Evolutionary conservation across 2,113 vertebrate genomes (phyloP), one percentile per base, ranked within the genome.

Genomic region (Patagioenas fasciata): DNA sequence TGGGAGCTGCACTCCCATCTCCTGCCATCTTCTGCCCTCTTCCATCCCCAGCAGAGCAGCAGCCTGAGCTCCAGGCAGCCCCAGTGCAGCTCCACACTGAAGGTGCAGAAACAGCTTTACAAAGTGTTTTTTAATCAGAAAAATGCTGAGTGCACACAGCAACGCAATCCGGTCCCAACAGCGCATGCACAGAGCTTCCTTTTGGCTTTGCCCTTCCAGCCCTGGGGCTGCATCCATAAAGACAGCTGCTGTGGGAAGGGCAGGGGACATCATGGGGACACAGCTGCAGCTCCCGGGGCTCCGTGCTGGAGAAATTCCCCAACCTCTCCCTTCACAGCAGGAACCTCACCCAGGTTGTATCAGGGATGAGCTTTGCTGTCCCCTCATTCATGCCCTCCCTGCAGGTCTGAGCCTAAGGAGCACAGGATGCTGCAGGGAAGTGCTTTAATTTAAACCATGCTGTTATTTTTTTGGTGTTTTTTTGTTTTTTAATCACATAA

Each of bases 401-500:
- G 0, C 64, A 20, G 70, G 18, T 26, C 78, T 5, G 11, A 69
- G 71, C 69, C 70, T 10, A 65, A 21, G 81, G 6, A 74, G 21
- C 3, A 2, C 32, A 40, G 34, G 84, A 79, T 32, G 91, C 88
- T 57, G 58, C 80, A 64, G 92, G 85, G 69, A 91, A 84, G 16
- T 9, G 58, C 56, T 93, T 78, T 80, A 89, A 94, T 50, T 58
- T 54, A 64, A 93, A 78, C 79, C 89, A 88, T 3, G 20, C 81
- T 24, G 29, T 84, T 75, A 36, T 36, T 89, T 74, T 2, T 12
- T 23, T 32, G 20, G 25, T 69, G 12, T 12, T 8, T 15, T 47
- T 34, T 53, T 73, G 28, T 50, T 87, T 84, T 85, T 66, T 57
- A 94, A 95, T 93, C n/a, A 2, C 88, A 38, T 94, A 94, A 96